Conservation (phyloP, 2,888 invertebrate genomes). For the Drosophila falleni region DNA sequence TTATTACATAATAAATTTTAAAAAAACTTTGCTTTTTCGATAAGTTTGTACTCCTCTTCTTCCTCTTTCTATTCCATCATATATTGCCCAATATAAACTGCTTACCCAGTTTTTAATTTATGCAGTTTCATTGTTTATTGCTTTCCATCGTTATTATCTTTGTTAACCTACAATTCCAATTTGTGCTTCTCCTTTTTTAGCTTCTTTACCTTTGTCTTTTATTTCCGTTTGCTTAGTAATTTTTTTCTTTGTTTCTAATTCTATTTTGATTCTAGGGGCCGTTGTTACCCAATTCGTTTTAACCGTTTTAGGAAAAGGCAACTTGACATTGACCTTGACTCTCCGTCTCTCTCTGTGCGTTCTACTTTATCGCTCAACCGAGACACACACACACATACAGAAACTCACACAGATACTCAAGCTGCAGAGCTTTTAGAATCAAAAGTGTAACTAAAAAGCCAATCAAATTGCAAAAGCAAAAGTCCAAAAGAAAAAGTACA, state of each 20-base stretch:
- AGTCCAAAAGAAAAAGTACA: slow-evolving; percentile 40
- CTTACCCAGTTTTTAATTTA: slow-evolving; percentile 7
- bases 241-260: slow-evolving; percentile 24
- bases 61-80: background rate
- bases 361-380: slow-evolving; percentile 62
- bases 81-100: background rate
- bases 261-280: slow-evolving; percentile 39
- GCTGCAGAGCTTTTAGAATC: slow-evolving; percentile 57
- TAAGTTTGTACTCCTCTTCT: too few relatives aligned
- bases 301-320: slow-evolving; percentile 20
- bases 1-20: background rate
- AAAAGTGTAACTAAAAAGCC: slow-evolving; percentile 59
- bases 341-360: slow-evolving; percentile 23
- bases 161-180: slow-evolving; percentile 30
- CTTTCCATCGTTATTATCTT: background rate
- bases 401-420: slow-evolving; percentile 22
- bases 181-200: slow-evolving; percentile 16
- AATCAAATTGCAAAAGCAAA: slow-evolving; percentile 44
- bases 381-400: slow-evolving; percentile 22
- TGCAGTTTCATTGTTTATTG: background rate
- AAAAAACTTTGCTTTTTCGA: too few relatives aligned
- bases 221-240: slow-evolving; percentile 39
- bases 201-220: slow-evolving; percentile 29
- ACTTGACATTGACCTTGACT: slow-evolving; percentile 67
- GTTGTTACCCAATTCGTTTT: slow-evolving; percentile 51